Evolutionary conservation across 2,113 vertebrate genomes (phyloP).

Genomic region (Camelus dromedarius): DNA sequence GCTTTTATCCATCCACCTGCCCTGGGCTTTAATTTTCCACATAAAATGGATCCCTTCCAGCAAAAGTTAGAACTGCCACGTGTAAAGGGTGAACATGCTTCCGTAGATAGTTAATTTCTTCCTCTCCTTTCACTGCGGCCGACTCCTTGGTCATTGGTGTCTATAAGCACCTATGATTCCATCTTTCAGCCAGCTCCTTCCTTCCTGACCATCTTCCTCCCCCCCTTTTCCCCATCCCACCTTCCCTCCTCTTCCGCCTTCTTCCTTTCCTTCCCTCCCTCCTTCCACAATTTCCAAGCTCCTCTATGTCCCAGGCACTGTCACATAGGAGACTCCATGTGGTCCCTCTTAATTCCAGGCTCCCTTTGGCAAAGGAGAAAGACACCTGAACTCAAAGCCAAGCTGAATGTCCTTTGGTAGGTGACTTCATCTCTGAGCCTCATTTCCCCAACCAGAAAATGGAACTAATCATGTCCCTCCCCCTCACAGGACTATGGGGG

Average conservation of each 20-base stretch:
- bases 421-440: not conserved
- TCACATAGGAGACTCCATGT: not conserved
- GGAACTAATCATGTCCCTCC: not conserved
- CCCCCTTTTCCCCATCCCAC: not conserved
- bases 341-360: not conserved
- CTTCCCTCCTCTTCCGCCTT: not conserved
- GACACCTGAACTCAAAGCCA: not conserved
- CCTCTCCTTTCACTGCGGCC: not conserved
- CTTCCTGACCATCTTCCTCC: not conserved
- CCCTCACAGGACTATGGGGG: not conserved
- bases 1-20: too few relatives aligned
- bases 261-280: too few relatives aligned
- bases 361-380: not conserved
- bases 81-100: not conserved
- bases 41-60: not conserved
- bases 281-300: not conserved
- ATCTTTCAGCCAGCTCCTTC: too few relatives aligned
- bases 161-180: not conserved
- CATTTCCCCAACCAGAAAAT: not conserved
- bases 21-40: not conserved
- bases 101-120: not conserved
- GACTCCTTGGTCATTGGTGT: not conserved
- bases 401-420: not conserved
- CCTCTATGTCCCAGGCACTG: not conserved
- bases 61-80: accelerated